Evolutionary conservation across 2,797 vertebrate genomes (phyloP), one percentile per base, ranked within the genome.

Genomic region (Clarias platycephalus): DNA sequence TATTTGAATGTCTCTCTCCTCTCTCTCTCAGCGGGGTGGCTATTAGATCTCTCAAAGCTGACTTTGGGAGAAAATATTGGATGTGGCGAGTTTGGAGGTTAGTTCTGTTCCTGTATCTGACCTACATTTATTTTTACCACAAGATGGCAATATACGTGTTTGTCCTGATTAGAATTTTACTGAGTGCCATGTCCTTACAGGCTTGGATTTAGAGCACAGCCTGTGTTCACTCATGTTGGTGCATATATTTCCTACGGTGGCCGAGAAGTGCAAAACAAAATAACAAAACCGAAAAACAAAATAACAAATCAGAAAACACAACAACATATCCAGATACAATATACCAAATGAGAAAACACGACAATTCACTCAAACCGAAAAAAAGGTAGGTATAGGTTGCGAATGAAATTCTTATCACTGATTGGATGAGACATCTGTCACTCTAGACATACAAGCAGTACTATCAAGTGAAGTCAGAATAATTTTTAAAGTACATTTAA

Each of bases 71-170:
- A 94, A 1, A 92, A 87, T 86, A 97, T 98, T 0, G 97, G 97
- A 89, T 94, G 96, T 82, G 97, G 97, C 0, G 97, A 98, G 90
- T 98, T 97, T 1, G 97, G 97, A 84, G 96, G 97, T 98, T 86
- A 93, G 96, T 81, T 67, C 63, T 16, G 13, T 18, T 72, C 31
- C 64, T 44, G 18, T 64, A 37, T 40, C 13, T 37, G 13, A 34
- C 34, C 18, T 83, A 5, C 18, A 18, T 57, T 63, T 44, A 7
- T 16, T 44, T 31, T 20, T 12, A 40, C 22, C 82, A 84, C 49
- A n/a, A 82, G 87, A 76, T 70, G 58, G 79, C 60, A 37, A 18
- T 12, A 26, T 15, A 44, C 44, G 12, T 49, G 44, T 49, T 49
- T 72, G 4, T 68, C 1, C 2, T 34, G 2, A n/a, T 37, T 66